phyloP scores from a whole-genome alignment of 2,797 vertebrate genomes.

The Danio aesculapii region DNA sequence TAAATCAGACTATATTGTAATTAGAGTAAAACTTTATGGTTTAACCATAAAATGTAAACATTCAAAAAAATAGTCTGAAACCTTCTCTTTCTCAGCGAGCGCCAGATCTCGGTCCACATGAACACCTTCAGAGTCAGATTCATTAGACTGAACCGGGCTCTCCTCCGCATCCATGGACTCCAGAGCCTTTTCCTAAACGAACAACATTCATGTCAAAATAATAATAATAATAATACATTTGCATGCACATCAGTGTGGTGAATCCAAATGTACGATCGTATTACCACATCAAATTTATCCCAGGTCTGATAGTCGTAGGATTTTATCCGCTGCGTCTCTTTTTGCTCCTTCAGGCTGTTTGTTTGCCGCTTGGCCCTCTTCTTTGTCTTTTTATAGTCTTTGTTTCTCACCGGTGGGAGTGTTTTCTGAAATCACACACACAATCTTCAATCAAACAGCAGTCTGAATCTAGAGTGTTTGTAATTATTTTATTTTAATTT shows the following conservation, averaged over 20 bases:
- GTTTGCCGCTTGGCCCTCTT: constrained; percentile 76
- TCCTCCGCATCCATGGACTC: constrained; percentile 91
- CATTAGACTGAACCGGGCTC: constrained; percentile 85
- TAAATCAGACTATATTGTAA: no score
- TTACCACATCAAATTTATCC: constrained; percentile 96
- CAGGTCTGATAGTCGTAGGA: constrained; percentile 91
- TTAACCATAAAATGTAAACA: no score
- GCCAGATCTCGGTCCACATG: constrained; percentile 81
- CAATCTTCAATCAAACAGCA: not conserved
- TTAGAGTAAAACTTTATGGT: no score
- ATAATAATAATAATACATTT: no score
- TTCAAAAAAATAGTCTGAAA: not conserved
- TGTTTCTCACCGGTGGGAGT: constrained; percentile 93
- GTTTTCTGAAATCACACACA: constrained; percentile 64
- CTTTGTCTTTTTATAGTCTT: constrained; percentile 88
- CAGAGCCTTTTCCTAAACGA: constrained; percentile 88
- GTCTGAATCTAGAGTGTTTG: not conserved
- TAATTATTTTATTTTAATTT: no score
- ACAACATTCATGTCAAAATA: not conserved
- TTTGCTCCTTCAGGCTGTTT: constrained; percentile 74
- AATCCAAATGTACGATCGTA: not conserved
- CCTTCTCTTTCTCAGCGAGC: constrained; percentile 88
- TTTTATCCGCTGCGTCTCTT: constrained; percentile 83
- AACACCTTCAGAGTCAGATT: constrained; percentile 91
- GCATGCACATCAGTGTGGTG: not conserved